Conservation (phyloP, 2,113 vertebrate genomes). For the Elachura formosa region DNA sequence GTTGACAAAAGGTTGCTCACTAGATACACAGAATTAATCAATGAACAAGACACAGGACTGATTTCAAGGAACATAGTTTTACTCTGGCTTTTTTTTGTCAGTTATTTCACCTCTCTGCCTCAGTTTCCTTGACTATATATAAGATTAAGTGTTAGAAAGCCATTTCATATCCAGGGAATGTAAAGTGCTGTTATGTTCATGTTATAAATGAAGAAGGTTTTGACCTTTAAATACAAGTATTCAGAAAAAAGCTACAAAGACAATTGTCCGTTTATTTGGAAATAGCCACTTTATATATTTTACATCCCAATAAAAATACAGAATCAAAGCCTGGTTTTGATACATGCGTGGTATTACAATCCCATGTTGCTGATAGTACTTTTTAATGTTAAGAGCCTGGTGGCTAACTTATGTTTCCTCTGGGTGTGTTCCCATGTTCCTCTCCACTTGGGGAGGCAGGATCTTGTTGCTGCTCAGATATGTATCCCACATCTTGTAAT, state of each 20-base stretch:
- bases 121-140: neutral
- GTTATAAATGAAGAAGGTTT: neutral
- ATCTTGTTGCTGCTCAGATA: constrained; percentile 30
- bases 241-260: neutral
- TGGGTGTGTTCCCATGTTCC: constrained; percentile 29
- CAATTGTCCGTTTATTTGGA: neutral
- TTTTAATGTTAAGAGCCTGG: constrained; percentile 52
- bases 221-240: neutral
- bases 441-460: constrained; percentile 22
- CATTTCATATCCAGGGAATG: neutral
- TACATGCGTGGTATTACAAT: neutral
- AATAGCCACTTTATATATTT: neutral
- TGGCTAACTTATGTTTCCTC: constrained; percentile 49
- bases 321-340: neutral
- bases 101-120: neutral
- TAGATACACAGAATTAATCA: constrained; percentile 6
- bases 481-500: constrained; percentile 64
- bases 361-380: constrained; percentile 26
- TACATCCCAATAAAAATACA: constrained; percentile 8
- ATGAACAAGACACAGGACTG: neutral
- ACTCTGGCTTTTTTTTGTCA: neutral
- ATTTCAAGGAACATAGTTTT: neutral
- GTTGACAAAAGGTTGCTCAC: neutral
- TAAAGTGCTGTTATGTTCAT: neutral
- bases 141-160: neutral